Evolutionary conservation across 1,140 invertebrate genomes (phyloP).

Genomic region (Cherax quadricarinatus): DNA sequence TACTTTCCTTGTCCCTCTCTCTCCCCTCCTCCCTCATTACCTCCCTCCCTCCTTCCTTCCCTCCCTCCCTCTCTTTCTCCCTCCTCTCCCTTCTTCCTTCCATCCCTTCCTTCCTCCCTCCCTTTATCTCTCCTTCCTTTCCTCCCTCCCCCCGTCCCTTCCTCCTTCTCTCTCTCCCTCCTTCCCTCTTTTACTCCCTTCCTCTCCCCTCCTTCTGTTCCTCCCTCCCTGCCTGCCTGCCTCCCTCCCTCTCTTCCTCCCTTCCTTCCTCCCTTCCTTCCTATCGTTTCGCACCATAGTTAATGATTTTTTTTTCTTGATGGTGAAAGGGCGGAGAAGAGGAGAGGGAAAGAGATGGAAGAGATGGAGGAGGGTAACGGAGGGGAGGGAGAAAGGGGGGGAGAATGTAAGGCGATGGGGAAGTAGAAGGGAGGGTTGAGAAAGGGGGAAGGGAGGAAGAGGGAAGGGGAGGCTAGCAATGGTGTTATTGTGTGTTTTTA

Average conservation of each 20-base stretch:
- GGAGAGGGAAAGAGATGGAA: neutral
- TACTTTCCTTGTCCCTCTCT: neutral
- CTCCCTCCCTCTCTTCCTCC: neutral
- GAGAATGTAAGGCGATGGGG: neutral
- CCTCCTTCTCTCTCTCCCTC: too few relatives aligned
- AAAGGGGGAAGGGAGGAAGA: neutral
- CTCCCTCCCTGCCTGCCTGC: neutral
- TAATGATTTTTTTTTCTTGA: too few relatives aligned
- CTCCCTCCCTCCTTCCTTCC: neutral
- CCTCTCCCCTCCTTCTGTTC: neutral
- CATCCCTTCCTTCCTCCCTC: too few relatives aligned
- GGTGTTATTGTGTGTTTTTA: neutral
- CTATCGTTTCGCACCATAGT: too few relatives aligned
- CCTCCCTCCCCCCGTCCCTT: too few relatives aligned
- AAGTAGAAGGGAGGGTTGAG: too few relatives aligned
- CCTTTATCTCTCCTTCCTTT: too few relatives aligned
- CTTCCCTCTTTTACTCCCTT: neutral
- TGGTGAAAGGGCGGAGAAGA: neutral
- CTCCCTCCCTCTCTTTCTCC: slow-evolving; percentile 9
- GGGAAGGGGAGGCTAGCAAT: neutral
- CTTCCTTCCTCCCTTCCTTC: neutral
- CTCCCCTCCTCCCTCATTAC: too few relatives aligned
- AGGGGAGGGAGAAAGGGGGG: neutral
- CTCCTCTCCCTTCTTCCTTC: neutral
- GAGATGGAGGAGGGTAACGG: neutral